Conservation (phyloP, 2,113 vertebrate species). For the Merops nubicus region DNA sequence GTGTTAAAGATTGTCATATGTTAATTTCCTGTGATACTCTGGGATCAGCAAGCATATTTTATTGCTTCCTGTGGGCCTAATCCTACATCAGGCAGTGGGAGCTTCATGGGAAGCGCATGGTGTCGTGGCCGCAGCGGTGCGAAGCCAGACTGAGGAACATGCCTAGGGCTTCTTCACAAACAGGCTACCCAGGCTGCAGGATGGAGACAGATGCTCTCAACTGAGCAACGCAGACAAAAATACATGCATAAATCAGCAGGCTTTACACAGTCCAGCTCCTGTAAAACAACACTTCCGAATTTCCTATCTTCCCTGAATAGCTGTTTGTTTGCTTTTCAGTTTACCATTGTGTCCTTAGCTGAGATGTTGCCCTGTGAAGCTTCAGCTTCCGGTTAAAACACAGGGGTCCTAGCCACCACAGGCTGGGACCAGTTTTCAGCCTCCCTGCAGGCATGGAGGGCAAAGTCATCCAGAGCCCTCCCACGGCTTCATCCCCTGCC, state of each 20-base stretch:
- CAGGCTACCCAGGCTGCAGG: not conserved
- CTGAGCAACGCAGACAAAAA: rapidly evolving
- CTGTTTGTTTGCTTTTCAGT: not conserved
- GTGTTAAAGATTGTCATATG: constrained; percentile 25
- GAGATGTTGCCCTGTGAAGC: not conserved
- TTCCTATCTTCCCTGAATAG: not conserved
- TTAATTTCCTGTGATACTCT: constrained; percentile 53
- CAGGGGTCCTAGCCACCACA: rapidly evolving
- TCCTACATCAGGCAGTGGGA: not conserved
- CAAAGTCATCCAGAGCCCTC: not conserved
- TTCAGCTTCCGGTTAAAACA: not conserved
- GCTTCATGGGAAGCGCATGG: not conserved
- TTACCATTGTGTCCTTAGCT: rapidly evolving
- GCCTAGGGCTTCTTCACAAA: not conserved
- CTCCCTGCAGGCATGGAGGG: not conserved
- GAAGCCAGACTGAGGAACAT: not conserved
- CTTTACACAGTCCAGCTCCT: not conserved
- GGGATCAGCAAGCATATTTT: constrained; percentile 22
- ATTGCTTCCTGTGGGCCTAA: constrained; percentile 31
- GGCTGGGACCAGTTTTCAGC: not conserved
- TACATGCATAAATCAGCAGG: rapidly evolving
- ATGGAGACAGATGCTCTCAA: not conserved
- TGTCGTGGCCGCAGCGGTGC: rapidly evolving
- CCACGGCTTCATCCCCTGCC: not conserved
- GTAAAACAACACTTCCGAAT: not conserved